Evolutionary conservation across 2,888 invertebrate species (phyloP).

Genomic region (Trichopria drosophilae): DNA sequence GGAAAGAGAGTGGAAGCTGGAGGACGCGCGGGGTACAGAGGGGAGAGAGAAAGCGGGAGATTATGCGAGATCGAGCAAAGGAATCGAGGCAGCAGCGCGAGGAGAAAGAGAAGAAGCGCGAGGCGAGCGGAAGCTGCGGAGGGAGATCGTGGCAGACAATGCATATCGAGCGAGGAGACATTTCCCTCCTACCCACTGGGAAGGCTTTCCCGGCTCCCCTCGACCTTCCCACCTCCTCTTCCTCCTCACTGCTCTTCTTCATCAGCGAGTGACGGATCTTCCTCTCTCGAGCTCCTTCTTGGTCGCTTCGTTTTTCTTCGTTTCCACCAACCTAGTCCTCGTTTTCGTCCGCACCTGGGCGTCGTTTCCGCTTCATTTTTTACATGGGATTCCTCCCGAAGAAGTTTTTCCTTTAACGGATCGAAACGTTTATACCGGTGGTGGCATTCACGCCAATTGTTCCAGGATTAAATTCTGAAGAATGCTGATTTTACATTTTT

Average conservation of each 20-base stretch:
- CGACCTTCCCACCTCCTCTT: not conserved
- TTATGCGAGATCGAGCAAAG: too few species aligned
- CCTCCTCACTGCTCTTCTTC: constrained; percentile 14
- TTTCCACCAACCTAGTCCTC: constrained; percentile 8
- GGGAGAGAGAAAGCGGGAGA: constrained; percentile 13
- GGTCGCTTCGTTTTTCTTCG: constrained; percentile 17
- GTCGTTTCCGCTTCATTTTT: too few species aligned
- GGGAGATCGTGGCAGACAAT: constrained; percentile 37
- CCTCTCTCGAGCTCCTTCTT: constrained; percentile 11
- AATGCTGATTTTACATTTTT: too few species aligned
- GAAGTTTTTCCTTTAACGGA: too few species aligned
- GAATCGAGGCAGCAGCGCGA: constrained; percentile 19
- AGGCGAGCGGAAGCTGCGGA: constrained; percentile 26
- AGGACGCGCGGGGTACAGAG: constrained; percentile 13
- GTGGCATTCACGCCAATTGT: too few species aligned
- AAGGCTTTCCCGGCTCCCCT: not conserved
- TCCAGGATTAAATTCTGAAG: too few species aligned
- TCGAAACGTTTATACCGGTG: too few species aligned
- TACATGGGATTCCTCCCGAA: too few species aligned
- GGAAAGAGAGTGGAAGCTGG: too few species aligned
- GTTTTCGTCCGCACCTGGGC: too few species aligned
- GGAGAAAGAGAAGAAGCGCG: constrained; percentile 10
- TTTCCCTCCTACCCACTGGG: constrained; percentile 2
- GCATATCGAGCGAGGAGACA: constrained; percentile 42
- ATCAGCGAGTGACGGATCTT: constrained; percentile 17